These are phyloP conservation scores for Piprites chloris DNA, from an alignment of 2,113 vertebrate species.

Conservation along the genomic window DNA sequence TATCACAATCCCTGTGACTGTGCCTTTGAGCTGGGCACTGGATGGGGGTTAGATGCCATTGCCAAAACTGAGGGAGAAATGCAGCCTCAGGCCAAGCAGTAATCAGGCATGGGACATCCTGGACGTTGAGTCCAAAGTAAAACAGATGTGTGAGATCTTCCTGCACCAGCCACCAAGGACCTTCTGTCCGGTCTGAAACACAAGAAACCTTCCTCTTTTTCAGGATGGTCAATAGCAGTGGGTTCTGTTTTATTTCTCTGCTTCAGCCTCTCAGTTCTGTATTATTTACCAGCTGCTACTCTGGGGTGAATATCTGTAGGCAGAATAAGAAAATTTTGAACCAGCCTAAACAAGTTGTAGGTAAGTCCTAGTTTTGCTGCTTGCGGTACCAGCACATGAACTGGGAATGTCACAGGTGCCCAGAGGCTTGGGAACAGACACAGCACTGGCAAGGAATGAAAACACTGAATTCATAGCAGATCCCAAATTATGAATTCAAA, in stretches of 20 bases:
- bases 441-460: not conserved
- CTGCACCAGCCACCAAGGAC: not conserved
- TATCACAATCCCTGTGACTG: accelerated
- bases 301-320: not conserved
- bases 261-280: not conserved
- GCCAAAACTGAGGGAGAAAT: not conserved
- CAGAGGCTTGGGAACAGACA: accelerated
- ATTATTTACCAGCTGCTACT: not conserved
- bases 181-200: not conserved
- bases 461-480: not conserved
- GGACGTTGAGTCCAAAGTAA: not conserved
- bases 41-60: not conserved
- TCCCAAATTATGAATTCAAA: not conserved
- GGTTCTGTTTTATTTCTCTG: not conserved
- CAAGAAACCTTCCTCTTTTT: not conserved
- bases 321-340: not conserved
- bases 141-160: not conserved
- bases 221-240: not conserved
- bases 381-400: not conserved
- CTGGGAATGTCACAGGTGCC: not conserved
- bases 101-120: not conserved
- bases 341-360: not conserved
- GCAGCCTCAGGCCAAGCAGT: not conserved
- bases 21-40: not conserved
- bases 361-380: not conserved